These are phyloP conservation scores for Elachura formosa DNA, from an alignment of 2,113 vertebrate genomes.

Conservation along the genomic window DNA sequence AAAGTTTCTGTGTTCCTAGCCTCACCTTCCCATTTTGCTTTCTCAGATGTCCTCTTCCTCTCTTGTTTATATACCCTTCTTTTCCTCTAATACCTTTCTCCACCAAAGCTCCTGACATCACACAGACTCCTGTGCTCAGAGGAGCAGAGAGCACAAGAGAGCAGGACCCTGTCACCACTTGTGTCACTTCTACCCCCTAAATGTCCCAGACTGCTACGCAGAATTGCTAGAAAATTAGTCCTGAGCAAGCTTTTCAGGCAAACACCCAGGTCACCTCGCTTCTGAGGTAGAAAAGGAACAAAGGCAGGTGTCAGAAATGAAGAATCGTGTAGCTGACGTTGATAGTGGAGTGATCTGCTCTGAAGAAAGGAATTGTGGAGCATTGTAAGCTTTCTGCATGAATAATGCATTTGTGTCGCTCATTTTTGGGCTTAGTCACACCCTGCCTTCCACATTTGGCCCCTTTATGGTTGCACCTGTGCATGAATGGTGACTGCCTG, in stretches of 20 bases:
- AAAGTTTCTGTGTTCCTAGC: not conserved
- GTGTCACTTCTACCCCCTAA: not conserved
- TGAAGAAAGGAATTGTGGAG: not conserved
- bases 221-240: not conserved
- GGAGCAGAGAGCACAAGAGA: not conserved
- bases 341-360: not conserved
- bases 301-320: slow-evolving; percentile 47
- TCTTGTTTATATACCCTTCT: not conserved
- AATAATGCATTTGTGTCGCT: slow-evolving; percentile 50
- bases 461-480: slow-evolving; percentile 55
- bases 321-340: not conserved
- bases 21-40: not conserved
- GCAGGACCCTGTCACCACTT: not conserved
- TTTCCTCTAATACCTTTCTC: not conserved
- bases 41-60: not conserved
- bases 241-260: not conserved
- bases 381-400: slow-evolving; percentile 35
- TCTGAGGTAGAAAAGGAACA: not conserved
- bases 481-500: slow-evolving; percentile 38
- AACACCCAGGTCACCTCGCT: not conserved
- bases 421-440: slow-evolving; percentile 57
- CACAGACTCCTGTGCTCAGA: not conserved
- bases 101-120: not conserved
- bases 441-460: slow-evolving; percentile 55
- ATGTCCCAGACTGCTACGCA: not conserved